Percentiles rank a stretch among this genome's conserved stretches.
Conservation (phyloP, 2,113 vertebrate genomes). For the Colistium nudipinnis region DNA sequence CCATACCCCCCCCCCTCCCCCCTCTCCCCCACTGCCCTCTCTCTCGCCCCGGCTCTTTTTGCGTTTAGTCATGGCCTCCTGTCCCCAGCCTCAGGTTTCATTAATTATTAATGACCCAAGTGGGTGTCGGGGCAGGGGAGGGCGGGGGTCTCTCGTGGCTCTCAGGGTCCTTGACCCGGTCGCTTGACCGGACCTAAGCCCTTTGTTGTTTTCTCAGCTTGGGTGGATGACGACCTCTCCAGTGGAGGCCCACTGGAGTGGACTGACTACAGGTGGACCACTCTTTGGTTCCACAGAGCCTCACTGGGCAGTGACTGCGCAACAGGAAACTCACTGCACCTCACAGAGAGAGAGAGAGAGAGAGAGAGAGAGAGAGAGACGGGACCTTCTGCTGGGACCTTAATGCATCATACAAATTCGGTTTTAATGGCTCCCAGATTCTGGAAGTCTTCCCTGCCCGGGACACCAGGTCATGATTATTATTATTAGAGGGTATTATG, state of each 20-base stretch:
- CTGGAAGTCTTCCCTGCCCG: background rate
- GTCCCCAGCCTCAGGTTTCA: slow-evolving; percentile 66
- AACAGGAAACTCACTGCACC: background rate
- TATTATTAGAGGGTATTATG: slow-evolving; percentile 20
- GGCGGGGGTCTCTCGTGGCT: slow-evolving; percentile 54
- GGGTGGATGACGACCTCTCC: slow-evolving; percentile 56
- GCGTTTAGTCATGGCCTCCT: slow-evolving; percentile 66
- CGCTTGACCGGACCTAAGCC: slow-evolving; percentile 56
- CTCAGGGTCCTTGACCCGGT: slow-evolving; percentile 69
- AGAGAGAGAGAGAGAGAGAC: background rate
- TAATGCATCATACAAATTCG: background rate
- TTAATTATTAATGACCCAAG: slow-evolving; percentile 75
- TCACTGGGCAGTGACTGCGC: background rate
- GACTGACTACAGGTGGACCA: background rate
- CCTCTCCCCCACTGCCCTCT: background rate
- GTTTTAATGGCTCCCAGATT: slow-evolving; percentile 15
- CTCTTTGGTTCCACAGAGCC: background rate
- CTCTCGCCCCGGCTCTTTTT: slow-evolving; percentile 17
- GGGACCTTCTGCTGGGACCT: background rate
- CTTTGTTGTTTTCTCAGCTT: slow-evolving; percentile 69
- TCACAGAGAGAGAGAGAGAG: background rate
- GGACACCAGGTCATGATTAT: slow-evolving; percentile 22
- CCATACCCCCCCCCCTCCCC: background rate
- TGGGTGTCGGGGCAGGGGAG: slow-evolving; percentile 13
- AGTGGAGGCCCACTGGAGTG: slow-evolving; percentile 8